Conservation (phyloP, 2,888 invertebrate genomes). For the Alentia gelatinosa region DNA sequence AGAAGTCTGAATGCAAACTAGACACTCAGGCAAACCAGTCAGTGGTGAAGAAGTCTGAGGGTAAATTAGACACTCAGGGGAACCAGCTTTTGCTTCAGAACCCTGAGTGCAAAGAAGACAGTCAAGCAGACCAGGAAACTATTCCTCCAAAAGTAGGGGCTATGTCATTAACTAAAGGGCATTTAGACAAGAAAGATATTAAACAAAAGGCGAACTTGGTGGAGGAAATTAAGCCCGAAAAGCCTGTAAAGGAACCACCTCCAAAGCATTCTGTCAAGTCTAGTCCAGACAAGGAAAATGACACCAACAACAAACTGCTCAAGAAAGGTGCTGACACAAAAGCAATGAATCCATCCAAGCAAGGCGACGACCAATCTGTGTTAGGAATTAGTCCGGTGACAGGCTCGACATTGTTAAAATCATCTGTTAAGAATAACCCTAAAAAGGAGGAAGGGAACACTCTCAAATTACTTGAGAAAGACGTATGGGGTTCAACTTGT, state of each 20-base stretch:
- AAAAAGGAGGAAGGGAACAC: neutral
- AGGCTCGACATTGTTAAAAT: neutral
- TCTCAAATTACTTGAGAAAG: neutral
- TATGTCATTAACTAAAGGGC: neutral
- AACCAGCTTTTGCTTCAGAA: neutral
- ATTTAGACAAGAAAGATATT: neutral
- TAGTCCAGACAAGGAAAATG: conserved; percentile 29
- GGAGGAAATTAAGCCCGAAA: neutral
- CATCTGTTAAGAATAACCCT: neutral
- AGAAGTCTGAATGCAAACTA: neutral
- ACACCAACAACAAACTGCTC: conserved; percentile 33
- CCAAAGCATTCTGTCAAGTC: neutral
- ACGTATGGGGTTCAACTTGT: neutral
- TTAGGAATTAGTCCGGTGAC: neutral
- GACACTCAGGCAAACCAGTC: neutral
- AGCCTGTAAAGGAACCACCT: neutral
- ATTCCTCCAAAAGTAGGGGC: neutral
- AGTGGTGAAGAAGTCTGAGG: neutral
- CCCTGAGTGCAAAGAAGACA: neutral
- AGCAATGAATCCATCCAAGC: conserved; percentile 40
- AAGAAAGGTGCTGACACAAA: conserved; percentile 37
- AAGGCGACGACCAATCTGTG: neutral
- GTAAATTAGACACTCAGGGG: neutral
- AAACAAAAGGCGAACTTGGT: neutral
- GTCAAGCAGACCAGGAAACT: neutral